Base-by-base conservation (phyloP, 2,797 vertebrate genomes). In the Muscicapa comitata region DNA sequence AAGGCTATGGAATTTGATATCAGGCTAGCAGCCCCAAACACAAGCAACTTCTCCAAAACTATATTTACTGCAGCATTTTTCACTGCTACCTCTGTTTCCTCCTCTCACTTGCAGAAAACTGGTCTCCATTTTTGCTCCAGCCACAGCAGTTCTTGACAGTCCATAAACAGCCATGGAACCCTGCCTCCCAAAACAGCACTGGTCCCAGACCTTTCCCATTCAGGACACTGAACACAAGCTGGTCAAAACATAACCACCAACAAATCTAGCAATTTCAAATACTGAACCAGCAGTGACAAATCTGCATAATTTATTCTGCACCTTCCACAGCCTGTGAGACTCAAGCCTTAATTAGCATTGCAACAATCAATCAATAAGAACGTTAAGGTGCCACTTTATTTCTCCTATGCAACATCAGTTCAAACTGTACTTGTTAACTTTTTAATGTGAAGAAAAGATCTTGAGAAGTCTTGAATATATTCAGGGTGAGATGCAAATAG, bases 401-500 rank as follows among this genome's bases (percentile, higher is more conserved):
- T 72, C 47, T 93, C 25, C 28, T 58, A 66, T 1, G 1, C 16
- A 68, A 35, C 47, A 81, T 53, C 61, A 76, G 31, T 77, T 93
- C 66, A 86, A 93, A 14, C 31, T 29, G 37, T 38, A 71, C 45
- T 78, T 53, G 35, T 40, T 73, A 90, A 59, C 13, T 50, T 87
- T 37, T 51, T 47, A 37, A 79, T 10, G 9, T 45, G 29, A 25
- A 24, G 14, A 38, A 38, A 65, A 8, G 2, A 84, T 35, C 54
- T 65, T 62, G 48, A 85, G n/a, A 95, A 75, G 61, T 62, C 85
- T 80, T 65, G 4, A 95, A 93, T 78, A 63, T 51, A 90, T 94
- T 74, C 42, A 73, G 37, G 20, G 29, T 25, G 38, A 89, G 17
- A 77, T 14, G 20, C 37, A 83, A 89, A 37, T 19, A 68, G 78